Percentiles rank a stretch among this genome's conserved stretches.
phyloP scores from a whole-genome alignment of 1,140 invertebrate genomes.

The Teleogryllus occipitalis region DNA sequence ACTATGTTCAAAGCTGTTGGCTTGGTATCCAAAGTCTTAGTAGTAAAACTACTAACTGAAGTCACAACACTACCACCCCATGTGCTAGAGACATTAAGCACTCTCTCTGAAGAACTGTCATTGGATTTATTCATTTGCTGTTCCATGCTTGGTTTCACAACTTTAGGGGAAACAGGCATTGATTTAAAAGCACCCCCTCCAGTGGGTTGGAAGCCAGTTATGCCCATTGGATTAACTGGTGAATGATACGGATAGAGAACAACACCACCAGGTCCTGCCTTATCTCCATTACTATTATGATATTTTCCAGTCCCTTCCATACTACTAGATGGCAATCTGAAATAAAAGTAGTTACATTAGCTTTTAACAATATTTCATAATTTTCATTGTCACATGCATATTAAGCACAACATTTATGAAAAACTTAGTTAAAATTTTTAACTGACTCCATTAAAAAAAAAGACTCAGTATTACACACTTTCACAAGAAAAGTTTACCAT shows the following conservation, averaged over 20 bases:
- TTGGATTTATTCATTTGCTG: conserved; percentile 17
- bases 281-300: conserved; percentile 16
- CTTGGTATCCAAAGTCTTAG: conserved; percentile 5
- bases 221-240: conserved; percentile 66
- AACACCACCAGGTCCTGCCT: conserved; percentile 34
- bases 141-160: conserved; percentile 17
- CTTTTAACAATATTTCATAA: too few species aligned
- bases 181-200: conserved; percentile 77
- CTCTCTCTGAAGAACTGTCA: neutral
- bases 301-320: conserved; percentile 36
- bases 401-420: too few species aligned
- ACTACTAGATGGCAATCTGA: conserved; percentile 37
- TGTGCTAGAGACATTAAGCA: neutral
- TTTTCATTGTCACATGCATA: too few species aligned
- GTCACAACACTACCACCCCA: conserved; percentile 21
- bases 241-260: conserved; percentile 55
- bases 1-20: neutral
- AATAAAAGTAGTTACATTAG: neutral
- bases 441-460: too few species aligned
- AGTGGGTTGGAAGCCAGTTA: conserved; percentile 76
- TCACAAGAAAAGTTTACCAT: too few species aligned
- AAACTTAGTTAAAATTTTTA: too few species aligned
- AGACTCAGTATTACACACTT: too few species aligned
- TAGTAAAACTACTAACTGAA: neutral
- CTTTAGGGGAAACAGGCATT: conserved; percentile 60